phyloP scores from a whole-genome alignment of 2,888 invertebrate species.

The Spisula solida region DNA sequence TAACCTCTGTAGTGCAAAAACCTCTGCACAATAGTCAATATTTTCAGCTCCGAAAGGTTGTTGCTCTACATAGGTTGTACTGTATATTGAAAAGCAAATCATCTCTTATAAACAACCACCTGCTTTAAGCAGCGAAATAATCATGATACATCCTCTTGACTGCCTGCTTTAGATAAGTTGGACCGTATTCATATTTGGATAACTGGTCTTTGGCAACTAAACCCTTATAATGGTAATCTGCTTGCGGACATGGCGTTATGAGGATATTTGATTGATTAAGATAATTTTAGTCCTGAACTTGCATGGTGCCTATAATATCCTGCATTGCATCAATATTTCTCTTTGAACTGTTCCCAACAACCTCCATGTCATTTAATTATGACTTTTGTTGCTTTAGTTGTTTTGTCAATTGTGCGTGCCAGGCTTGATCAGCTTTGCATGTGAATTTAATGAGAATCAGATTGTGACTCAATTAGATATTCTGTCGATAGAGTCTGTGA shows the following conservation, averaged over 20 bases:
- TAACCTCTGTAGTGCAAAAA: too few species aligned
- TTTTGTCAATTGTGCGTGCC: background rate
- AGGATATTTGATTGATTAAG: background rate
- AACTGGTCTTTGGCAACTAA: background rate
- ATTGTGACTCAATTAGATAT: conserved; percentile 17
- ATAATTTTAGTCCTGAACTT: background rate
- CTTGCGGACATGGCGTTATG: background rate
- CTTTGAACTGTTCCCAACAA: background rate
- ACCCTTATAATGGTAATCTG: background rate
- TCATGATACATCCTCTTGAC: too few species aligned
- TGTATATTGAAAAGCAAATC: too few species aligned
- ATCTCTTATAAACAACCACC: too few species aligned
- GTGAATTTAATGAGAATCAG: background rate
- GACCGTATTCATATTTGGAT: too few species aligned
- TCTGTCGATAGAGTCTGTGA: background rate
- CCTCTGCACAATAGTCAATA: too few species aligned
- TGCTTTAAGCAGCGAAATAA: too few species aligned
- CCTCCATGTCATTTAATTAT: conserved; percentile 1
- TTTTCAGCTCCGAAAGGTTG: too few species aligned
- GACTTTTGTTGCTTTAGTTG: background rate
- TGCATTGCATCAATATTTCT: background rate
- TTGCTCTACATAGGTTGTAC: too few species aligned
- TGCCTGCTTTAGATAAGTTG: too few species aligned
- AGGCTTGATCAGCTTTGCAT: background rate
- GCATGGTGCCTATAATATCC: background rate